phyloP scores from a whole-genome alignment of 2,113 vertebrate genomes.

The Orthonyx spaldingii region DNA sequence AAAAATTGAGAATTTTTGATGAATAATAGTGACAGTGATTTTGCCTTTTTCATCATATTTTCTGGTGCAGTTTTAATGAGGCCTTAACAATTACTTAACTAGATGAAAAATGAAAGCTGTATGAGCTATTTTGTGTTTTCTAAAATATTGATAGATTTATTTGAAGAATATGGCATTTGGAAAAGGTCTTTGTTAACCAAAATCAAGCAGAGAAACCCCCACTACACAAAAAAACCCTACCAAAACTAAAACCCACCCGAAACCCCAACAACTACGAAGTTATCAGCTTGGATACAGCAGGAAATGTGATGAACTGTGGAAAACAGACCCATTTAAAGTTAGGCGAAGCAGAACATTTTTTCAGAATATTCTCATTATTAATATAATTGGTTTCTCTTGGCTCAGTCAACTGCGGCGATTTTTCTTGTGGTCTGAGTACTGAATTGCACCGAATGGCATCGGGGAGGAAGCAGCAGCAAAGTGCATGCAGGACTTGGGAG shows the following conservation, averaged over 20 bases:
- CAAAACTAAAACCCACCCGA: not conserved
- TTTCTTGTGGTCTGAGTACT: not conserved
- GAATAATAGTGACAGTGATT: not conserved
- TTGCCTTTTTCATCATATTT: not conserved
- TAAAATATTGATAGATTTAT: not conserved
- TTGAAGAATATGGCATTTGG: not conserved
- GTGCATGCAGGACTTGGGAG: not conserved
- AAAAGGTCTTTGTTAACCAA: not conserved
- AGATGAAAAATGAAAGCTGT: not conserved
- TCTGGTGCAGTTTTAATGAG: not conserved
- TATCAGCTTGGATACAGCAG: not conserved
- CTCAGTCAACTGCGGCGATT: not conserved
- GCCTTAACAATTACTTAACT: not conserved
- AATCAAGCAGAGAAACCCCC: fast-evolving
- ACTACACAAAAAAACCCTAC: not conserved
- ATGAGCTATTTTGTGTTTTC: not conserved
- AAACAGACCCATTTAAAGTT: not conserved
- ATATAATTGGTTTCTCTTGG: not conserved
- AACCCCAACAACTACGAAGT: not conserved
- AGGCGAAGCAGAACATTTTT: not conserved
- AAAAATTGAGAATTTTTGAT: not conserved
- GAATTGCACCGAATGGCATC: not conserved
- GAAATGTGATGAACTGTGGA: not conserved
- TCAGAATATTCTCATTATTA: not conserved
- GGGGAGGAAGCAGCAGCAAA: not conserved